Conservation (phyloP, 2,113 vertebrate genomes). For the Eira barbara region DNA sequence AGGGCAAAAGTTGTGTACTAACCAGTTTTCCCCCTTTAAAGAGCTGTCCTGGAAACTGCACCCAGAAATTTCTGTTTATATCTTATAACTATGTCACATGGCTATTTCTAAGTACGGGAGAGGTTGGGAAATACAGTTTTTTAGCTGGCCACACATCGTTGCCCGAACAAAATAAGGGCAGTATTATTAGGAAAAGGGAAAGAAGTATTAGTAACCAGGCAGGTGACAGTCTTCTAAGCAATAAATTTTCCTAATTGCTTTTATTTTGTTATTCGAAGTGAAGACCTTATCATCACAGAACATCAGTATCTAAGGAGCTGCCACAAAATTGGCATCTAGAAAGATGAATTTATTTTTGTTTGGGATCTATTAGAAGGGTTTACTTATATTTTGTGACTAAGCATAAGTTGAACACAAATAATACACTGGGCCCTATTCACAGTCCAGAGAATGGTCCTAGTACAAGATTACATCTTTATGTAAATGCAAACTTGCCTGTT, state of each 20-base stretch:
- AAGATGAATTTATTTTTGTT: conserved; percentile 22
- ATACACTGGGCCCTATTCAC: not conserved
- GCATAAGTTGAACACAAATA: not conserved
- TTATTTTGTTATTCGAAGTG: not conserved
- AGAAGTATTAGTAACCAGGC: not conserved
- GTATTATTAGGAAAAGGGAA: not conserved
- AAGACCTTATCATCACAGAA: not conserved
- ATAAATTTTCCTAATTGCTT: not conserved
- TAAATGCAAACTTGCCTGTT: not conserved
- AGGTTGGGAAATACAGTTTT: not conserved
- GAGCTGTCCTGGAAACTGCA: not conserved
- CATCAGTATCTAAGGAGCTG: not conserved
- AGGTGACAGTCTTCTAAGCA: not conserved
- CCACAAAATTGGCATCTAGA: not conserved
- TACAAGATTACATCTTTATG: not conserved
- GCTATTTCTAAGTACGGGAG: not conserved
- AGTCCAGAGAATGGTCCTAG: not conserved
- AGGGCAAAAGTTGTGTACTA: not conserved
- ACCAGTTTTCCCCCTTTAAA: not conserved
- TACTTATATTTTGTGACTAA: not conserved
- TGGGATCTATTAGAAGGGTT: not conserved
- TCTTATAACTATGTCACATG: not conserved
- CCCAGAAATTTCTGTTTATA: not conserved
- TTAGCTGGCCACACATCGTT: not conserved
- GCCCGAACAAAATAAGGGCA: not conserved